Base-by-base conservation (phyloP, 2,113 vertebrate genomes). In the Sebastes schlegelii region DNA sequence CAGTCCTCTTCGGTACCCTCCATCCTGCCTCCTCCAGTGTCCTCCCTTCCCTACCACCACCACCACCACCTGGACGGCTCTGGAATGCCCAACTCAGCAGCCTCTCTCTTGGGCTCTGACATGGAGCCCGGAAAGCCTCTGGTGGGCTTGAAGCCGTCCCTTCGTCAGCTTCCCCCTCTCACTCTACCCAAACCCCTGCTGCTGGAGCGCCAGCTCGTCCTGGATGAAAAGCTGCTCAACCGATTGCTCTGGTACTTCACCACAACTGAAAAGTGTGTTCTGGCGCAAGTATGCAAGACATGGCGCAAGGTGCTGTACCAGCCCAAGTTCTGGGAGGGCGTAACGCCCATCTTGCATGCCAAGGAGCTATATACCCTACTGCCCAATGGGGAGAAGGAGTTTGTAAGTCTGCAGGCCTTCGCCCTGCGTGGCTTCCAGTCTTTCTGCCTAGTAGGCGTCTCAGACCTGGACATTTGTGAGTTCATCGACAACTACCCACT, bases 401-500 rank as follows among this genome's bases (percentile, higher is more conserved):
- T 99, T 14, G 97, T 99, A 83, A 99, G 96, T 88, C 96, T 99
- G 77, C 98, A 99, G 94, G 98, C 97, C 73, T 99, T 99, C 0
- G 98, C 98, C 0, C 88, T 98, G 21, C 95, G 98, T 0, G 98
- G 98, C 58, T 99, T 99, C 63, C 98, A 99, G 9, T 95, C 97
- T 8, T 99, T 99, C 95, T 99, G 98, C 91, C 93, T 99, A 21
- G 98, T 99, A n/a, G 98, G 98, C 0, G 98, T 99, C 88, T 99
- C 98, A 0, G 98, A 99, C 93, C 94, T 99, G 94, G 98, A 99
- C 96, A 99, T 99, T 96, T 99, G 98, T 82, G 98, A 99, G 92
- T 99, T 99, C 94, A 99, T 99, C 82, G 98, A 99, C 92, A 99
- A 99, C 96, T 99, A 99, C 19, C 96, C 98, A 0, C 95, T 99